Percentiles rank a stretch among this genome's conserved stretches.
Conservation (phyloP, 1,140 invertebrate species). For the Rhagoletis pomonella region DNA sequence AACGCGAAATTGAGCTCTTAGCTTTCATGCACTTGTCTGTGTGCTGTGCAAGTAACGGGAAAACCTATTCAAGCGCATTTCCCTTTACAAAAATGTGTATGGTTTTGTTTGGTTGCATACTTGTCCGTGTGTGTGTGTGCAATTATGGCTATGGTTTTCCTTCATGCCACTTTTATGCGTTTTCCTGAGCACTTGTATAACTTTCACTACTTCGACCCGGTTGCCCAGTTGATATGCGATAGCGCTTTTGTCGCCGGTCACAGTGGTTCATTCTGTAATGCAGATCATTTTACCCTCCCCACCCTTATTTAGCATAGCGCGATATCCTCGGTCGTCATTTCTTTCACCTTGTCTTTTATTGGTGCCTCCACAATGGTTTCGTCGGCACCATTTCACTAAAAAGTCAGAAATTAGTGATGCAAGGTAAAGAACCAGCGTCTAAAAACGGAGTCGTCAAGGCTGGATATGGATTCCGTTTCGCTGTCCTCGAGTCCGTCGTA, state of each 20-base stretch:
- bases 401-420: too few relatives aligned
- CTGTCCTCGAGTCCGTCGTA: too few relatives aligned
- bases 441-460: too few relatives aligned
- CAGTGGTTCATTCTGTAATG: background rate
- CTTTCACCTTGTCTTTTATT: too few relatives aligned
- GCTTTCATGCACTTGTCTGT: background rate
- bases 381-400: too few relatives aligned
- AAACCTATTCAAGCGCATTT: background rate
- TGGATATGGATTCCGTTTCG: too few relatives aligned
- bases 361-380: too few relatives aligned
- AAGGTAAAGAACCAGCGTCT: too few relatives aligned
- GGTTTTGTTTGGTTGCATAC: background rate
- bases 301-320: too few relatives aligned
- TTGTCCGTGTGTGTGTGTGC: background rate
- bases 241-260: background rate
- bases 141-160: background rate
- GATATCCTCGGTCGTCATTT: too few relatives aligned
- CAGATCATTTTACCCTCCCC: too few relatives aligned
- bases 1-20: background rate
- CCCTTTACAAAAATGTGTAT: background rate
- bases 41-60: background rate
- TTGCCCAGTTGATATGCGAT: conserved; percentile 27
- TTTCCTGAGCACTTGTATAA: conserved; percentile 35
- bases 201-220: conserved; percentile 3
- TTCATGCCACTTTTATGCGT: conserved; percentile 13